Percentiles rank a stretch among this genome's conserved stretches.
Conservation (phyloP, 2,888 invertebrate genomes). For the Opisthograptis luteolata region DNA sequence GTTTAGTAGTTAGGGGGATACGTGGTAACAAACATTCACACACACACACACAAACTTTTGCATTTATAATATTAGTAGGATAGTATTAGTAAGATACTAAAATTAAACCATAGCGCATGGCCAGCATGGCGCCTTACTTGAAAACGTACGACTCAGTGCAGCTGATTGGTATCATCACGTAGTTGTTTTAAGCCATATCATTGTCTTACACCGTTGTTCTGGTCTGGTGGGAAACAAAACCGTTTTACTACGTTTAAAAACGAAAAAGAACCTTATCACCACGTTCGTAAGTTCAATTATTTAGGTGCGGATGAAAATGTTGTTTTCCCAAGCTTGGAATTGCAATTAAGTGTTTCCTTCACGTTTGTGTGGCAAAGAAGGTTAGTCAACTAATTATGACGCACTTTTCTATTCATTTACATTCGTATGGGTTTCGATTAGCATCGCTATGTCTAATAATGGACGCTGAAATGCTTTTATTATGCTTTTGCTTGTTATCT, state of each 20-base stretch:
- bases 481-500: slow-evolving; percentile 6
- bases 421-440: slow-evolving; percentile 37
- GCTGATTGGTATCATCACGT: neutral
- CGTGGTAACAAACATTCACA: no score
- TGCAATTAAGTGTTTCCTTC: slow-evolving; percentile 63
- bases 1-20: no score
- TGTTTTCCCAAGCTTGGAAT: slow-evolving; percentile 43
- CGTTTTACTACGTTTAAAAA: slow-evolving; percentile 11
- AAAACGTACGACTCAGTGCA: neutral
- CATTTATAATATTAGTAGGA: no score
- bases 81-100: no score
- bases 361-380: slow-evolving; percentile 50
- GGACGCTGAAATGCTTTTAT: slow-evolving; percentile 2
- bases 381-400: slow-evolving; percentile 61
- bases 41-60: no score
- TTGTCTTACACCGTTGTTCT: slow-evolving; percentile 13
- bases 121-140: no score
- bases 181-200: slow-evolving; percentile 5
- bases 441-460: slow-evolving; percentile 17
- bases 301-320: slow-evolving; percentile 19
- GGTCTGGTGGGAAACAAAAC: slow-evolving; percentile 25
- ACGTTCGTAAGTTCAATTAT: slow-evolving; percentile 30
- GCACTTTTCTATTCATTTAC: slow-evolving; percentile 49
- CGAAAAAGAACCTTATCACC: slow-evolving; percentile 37
- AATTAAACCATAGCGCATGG: no score